Evolutionary conservation across 2,797 vertebrate species (phyloP).

Genomic region (Podarcis lilfordi): DNA sequence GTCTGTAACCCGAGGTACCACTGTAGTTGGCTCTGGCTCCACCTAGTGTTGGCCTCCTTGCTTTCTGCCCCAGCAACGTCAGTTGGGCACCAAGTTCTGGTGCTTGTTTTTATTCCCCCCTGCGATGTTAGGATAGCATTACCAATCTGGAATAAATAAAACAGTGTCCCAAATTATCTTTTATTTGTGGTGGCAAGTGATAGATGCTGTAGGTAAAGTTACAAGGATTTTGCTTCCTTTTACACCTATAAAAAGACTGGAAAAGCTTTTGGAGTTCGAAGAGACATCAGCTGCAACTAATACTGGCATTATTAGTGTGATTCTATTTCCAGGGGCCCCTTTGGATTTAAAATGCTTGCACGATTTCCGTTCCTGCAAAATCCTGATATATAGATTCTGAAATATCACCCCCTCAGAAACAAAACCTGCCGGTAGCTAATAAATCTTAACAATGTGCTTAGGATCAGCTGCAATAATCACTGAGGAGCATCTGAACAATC

Average conservation of each 20-base stretch:
- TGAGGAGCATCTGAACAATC: neutral
- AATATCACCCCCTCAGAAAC: neutral
- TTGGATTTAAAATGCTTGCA: neutral
- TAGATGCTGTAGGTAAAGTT: neutral
- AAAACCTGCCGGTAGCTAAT: neutral
- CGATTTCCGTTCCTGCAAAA: neutral
- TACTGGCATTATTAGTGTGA: neutral
- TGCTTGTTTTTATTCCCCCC: no score
- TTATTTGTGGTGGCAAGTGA: neutral
- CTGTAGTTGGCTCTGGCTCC: no score
- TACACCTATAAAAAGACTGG: no score
- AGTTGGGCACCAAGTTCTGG: no score
- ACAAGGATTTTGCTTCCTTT: neutral
- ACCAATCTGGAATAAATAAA: neutral
- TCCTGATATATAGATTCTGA: neutral
- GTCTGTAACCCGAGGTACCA: no score
- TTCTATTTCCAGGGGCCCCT: neutral
- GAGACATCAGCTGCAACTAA: neutral
- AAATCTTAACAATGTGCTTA: neutral
- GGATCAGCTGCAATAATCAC: neutral
- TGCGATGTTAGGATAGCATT: no score
- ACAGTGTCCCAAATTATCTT: neutral
- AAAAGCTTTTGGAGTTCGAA: neutral
- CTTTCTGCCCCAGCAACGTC: no score
- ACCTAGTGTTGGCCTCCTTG: no score